phyloP scores from a whole-genome alignment of 2,113 vertebrate genomes.

The Chloebia gouldiae region DNA sequence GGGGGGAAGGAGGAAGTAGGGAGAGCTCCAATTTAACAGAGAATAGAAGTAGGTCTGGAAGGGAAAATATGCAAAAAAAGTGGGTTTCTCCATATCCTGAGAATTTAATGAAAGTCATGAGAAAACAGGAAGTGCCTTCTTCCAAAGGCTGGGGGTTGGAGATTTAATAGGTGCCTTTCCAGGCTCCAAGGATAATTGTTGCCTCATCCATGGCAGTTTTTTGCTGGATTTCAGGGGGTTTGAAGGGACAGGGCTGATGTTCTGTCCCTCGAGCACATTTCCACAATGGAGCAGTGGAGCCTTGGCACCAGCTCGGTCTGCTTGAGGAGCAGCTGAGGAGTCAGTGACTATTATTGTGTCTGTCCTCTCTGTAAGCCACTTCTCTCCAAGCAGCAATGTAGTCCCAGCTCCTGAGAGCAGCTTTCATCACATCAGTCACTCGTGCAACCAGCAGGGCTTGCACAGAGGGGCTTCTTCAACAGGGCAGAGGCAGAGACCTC shows the following conservation, averaged over 20 bases:
- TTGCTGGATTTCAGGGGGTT: background rate
- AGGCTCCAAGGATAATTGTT: background rate
- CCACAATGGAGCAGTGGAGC: fast-evolving
- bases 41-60: background rate
- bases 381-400: background rate
- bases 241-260: background rate
- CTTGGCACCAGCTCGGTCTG: fast-evolving
- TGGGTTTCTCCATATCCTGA: background rate
- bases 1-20: background rate
- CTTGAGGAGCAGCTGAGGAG: background rate
- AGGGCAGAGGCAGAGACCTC: fast-evolving
- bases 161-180: background rate
- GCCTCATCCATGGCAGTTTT: background rate
- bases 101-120: background rate
- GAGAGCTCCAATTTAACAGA: background rate
- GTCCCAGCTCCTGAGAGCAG: background rate
- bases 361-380: background rate
- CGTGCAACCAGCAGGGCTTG: background rate
- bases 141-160: background rate
- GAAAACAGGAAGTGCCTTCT: background rate
- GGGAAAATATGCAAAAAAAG: background rate
- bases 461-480: background rate
- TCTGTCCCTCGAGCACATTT: fast-evolving
- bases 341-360: fast-evolving
- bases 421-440: background rate